Evolutionary conservation across 2,888 invertebrate species (phyloP).

Genomic region (Selenia dentaria): DNA sequence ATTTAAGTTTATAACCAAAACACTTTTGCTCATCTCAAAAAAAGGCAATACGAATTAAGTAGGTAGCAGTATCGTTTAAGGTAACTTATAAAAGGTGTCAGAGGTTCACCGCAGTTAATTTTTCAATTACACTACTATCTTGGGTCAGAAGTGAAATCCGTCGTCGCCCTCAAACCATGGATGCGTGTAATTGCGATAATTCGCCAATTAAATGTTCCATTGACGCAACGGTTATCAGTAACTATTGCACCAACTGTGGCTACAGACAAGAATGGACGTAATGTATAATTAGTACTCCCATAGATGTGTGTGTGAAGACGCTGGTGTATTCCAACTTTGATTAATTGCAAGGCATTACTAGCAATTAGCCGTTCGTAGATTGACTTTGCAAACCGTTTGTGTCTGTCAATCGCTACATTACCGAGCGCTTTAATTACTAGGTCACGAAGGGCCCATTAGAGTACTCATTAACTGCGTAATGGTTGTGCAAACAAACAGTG

Average conservation of each 20-base stretch:
- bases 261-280: slow-evolving; percentile 35
- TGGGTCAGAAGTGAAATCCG: slow-evolving; percentile 77
- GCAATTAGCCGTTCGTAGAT: slow-evolving; percentile 6
- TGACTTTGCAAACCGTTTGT: slow-evolving; percentile 7
- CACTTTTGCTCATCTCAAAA: slow-evolving; percentile 14
- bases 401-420: slow-evolving; percentile 14
- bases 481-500: slow-evolving; percentile 66
- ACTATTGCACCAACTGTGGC: slow-evolving; percentile 39
- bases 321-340: neutral
- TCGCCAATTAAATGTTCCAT: slow-evolving; percentile 66
- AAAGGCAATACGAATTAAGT: slow-evolving; percentile 27
- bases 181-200: slow-evolving; percentile 80
- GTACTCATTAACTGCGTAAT: slow-evolving; percentile 70
- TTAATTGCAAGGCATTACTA: slow-evolving; percentile 14
- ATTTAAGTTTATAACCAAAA: too few species aligned
- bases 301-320: slow-evolving; percentile 3
- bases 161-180: slow-evolving; percentile 74
- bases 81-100: slow-evolving; percentile 39
- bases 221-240: slow-evolving; percentile 59
- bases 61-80: slow-evolving; percentile 40
- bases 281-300: slow-evolving; percentile 13
- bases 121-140: slow-evolving; percentile 66
- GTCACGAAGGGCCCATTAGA: slow-evolving; percentile 62
- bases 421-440: slow-evolving; percentile 62
- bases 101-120: slow-evolving; percentile 42